Conservation (phyloP, 2,888 invertebrate species). For the Limnephilus auricula region DNA sequence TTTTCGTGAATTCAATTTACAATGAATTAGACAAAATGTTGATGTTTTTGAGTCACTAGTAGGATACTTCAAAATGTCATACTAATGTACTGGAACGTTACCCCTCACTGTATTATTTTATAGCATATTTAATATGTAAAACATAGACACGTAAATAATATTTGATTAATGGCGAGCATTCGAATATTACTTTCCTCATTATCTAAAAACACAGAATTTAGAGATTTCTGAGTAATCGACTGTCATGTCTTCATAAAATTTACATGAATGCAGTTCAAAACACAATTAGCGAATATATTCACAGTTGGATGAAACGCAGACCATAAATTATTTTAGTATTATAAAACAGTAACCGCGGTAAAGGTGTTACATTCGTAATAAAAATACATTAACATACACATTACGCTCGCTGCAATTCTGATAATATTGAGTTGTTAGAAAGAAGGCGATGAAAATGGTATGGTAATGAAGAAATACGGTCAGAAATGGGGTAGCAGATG, state of each 20-base stretch:
- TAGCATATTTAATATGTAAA: too few relatives aligned
- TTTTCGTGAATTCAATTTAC: too few relatives aligned
- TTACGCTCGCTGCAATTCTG: neutral
- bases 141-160: too few relatives aligned
- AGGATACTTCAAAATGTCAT: too few relatives aligned
- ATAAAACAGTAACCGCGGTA: neutral
- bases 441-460: slow-evolving; percentile 50
- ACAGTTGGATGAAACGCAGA: neutral
- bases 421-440: slow-evolving; percentile 23
- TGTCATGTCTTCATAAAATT: neutral
- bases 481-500: slow-evolving; percentile 64
- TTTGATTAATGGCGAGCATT: too few relatives aligned
- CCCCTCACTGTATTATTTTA: too few relatives aligned
- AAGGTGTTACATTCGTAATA: slow-evolving; percentile 5
- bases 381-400: slow-evolving; percentile 12
- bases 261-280: neutral
- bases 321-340: neutral
- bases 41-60: too few relatives aligned
- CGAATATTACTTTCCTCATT: too few relatives aligned
- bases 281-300: neutral
- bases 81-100: too few relatives aligned
- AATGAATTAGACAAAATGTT: too few relatives aligned
- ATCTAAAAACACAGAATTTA: too few relatives aligned
- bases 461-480: slow-evolving; percentile 64
- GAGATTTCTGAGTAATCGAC: too few relatives aligned